Evolutionary conservation across 2,113 vertebrate species (phyloP).

Genomic region (Xiphophorus couchianus): DNA sequence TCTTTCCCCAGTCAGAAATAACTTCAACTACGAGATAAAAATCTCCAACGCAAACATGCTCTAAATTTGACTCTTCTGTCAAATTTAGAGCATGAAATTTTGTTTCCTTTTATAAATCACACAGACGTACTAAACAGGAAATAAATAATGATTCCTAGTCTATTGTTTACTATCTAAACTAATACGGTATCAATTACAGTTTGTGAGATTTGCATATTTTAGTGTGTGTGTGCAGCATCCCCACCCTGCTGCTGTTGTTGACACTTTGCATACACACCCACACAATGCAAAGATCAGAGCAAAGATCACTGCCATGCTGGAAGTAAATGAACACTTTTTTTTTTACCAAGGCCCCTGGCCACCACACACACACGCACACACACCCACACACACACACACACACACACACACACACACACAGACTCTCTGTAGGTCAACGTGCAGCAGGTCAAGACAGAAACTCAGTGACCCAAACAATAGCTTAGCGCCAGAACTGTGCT

Average conservation of each 20-base stretch:
- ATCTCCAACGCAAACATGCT: neutral
- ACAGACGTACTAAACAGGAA: neutral
- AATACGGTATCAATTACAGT: neutral
- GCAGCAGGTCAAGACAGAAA: slow-evolving; percentile 15
- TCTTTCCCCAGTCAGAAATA: neutral
- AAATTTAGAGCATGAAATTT: neutral
- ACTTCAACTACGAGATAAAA: neutral
- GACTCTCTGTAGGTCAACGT: slow-evolving; percentile 41
- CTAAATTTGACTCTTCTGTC: neutral
- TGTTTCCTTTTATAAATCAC: neutral
- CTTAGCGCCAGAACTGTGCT: neutral
- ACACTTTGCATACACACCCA: slow-evolving; percentile 7
- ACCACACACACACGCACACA: neutral
- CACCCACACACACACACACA: neutral
- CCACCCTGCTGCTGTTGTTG: neutral
- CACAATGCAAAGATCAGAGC: slow-evolving; percentile 34
- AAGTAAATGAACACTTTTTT: slow-evolving; percentile 49
- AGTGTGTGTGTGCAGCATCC: neutral
- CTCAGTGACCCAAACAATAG: neutral
- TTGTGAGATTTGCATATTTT: neutral
- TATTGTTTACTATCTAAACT: neutral
- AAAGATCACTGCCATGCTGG: slow-evolving; percentile 77
- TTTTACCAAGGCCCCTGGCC: slow-evolving; percentile 17
- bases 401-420: neutral
- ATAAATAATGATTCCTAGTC: neutral